Conservation (phyloP, 2,113 vertebrate species). For the Nansenia antarctica region DNA sequence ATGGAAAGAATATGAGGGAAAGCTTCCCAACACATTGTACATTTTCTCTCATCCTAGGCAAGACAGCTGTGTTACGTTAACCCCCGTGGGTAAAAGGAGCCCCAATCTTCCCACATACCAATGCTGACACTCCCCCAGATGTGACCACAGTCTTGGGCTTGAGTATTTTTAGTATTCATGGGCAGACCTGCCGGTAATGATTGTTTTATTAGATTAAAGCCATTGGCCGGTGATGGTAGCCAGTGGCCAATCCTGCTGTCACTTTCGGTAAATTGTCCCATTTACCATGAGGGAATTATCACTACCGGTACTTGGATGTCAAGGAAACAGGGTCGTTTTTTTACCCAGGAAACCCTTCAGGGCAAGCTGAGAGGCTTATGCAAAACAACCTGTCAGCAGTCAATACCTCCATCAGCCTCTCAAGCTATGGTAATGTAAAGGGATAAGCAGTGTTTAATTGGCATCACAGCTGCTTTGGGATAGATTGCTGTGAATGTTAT, state of each 20-base stretch:
- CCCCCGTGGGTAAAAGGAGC: conserved; percentile 18
- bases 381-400: conserved; percentile 36
- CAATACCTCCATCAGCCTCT: conserved; percentile 10
- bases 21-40: conserved; percentile 34
- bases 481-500: background rate
- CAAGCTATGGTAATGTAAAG: conserved; percentile 15
- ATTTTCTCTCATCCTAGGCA: conserved; percentile 25
- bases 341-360: conserved; percentile 11
- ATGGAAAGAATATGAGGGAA: conserved; percentile 25
- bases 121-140: background rate
- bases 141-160: conserved; percentile 25
- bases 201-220: conserved; percentile 54
- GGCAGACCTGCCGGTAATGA: conserved; percentile 46
- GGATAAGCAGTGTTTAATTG: conserved; percentile 15
- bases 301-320: conserved; percentile 27
- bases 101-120: conserved; percentile 30
- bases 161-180: too few species aligned
- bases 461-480: conserved; percentile 15
- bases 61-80: conserved; percentile 52
- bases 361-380: conserved; percentile 30
- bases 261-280: conserved; percentile 29
- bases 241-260: conserved; percentile 39
- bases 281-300: conserved; percentile 24
- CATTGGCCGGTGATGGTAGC: conserved; percentile 29
- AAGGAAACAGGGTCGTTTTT: conserved; percentile 32